These are phyloP conservation scores for Catostylus mosaicus DNA, from an alignment of 30 jellyfish, hydroid and myxozoan genomes.

Conservation along the genomic window DNA sequence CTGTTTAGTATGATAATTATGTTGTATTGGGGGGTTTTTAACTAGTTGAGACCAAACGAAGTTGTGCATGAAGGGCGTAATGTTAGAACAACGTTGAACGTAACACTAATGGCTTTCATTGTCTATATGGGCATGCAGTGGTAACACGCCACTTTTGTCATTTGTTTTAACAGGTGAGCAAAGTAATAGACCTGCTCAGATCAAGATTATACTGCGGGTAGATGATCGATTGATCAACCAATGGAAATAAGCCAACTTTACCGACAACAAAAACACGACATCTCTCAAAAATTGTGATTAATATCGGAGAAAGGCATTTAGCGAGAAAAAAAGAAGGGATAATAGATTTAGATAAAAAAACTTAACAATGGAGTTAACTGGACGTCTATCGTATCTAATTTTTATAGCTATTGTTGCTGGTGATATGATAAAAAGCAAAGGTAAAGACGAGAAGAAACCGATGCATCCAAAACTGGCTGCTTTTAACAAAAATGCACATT, in stretches of 20 bases:
- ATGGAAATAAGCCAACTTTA: slow-evolving; percentile 28
- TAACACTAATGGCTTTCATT: not conserved
- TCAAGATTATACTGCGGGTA: not conserved
- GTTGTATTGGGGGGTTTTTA: too few relatives aligned
- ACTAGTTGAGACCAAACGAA: too few relatives aligned
- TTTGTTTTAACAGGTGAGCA: slow-evolving; percentile 15
- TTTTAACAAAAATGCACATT: slow-evolving; percentile 71
- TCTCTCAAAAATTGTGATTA: not conserved
- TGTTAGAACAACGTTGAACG: too few relatives aligned
- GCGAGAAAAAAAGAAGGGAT: not conserved
- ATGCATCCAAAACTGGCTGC: slow-evolving; percentile 75
- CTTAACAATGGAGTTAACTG: not conserved
- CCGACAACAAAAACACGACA: not conserved
- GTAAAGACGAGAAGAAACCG: slow-evolving; percentile 17
- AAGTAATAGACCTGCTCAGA: not conserved
- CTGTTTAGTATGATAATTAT: too few relatives aligned
- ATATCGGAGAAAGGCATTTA: not conserved
- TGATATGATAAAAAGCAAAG: not conserved
- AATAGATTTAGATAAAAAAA: not conserved
- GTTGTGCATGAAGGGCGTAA: too few relatives aligned
- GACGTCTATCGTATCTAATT: not conserved
- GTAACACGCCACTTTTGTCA: not conserved
- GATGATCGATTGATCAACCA: slow-evolving; percentile 20
- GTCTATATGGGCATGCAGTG: not conserved
- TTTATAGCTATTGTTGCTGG: not conserved